A percentile compares a stretch with the other conserved stretches of the same genome.
Conservation (phyloP, 2,113 vertebrate genomes). For the Tautogolabrus adspersus region DNA sequence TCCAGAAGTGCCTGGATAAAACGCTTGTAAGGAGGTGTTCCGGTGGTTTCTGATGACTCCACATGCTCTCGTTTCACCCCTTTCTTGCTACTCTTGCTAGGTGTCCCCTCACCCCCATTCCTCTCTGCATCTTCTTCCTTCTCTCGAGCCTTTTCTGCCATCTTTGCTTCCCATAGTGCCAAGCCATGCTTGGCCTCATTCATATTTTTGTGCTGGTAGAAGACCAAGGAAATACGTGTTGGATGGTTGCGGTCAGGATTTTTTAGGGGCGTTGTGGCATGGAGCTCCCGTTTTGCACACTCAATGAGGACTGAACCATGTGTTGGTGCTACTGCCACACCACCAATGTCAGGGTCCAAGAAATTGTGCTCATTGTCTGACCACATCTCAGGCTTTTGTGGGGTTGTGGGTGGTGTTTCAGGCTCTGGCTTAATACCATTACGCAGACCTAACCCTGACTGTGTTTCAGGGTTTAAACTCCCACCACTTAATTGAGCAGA, state of each 20-base stretch:
- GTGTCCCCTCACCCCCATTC: slow-evolving; percentile 89
- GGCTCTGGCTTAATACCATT: slow-evolving; percentile 81
- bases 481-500: slow-evolving; percentile 81
- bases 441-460: slow-evolving; percentile 72
- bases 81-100: slow-evolving; percentile 90
- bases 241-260: slow-evolving; percentile 93
- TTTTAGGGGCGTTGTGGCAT: slow-evolving; percentile 94
- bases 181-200: slow-evolving; percentile 96
- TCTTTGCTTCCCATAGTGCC: slow-evolving; percentile 96
- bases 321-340: slow-evolving; percentile 95
- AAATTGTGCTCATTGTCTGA: slow-evolving; percentile 98
- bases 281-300: slow-evolving; percentile 96
- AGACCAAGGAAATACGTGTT: slow-evolving; percentile 95
- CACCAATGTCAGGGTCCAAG: slow-evolving; percentile 94
- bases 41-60: slow-evolving; percentile 84
- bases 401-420: slow-evolving; percentile 50
- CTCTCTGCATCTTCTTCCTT: slow-evolving; percentile 94
- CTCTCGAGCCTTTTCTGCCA: slow-evolving; percentile 96
- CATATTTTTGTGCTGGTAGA: slow-evolving; percentile 99
- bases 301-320: slow-evolving; percentile 98
- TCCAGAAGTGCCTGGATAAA: slow-evolving; percentile 92
- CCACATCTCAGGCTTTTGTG: slow-evolving; percentile 91
- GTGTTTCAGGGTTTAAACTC: slow-evolving; percentile 79
- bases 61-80: slow-evolving; percentile 90
- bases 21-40: slow-evolving; percentile 89